phyloP scores from a whole-genome alignment of 2,113 vertebrate species.

The Nycticebus coucang region DNA sequence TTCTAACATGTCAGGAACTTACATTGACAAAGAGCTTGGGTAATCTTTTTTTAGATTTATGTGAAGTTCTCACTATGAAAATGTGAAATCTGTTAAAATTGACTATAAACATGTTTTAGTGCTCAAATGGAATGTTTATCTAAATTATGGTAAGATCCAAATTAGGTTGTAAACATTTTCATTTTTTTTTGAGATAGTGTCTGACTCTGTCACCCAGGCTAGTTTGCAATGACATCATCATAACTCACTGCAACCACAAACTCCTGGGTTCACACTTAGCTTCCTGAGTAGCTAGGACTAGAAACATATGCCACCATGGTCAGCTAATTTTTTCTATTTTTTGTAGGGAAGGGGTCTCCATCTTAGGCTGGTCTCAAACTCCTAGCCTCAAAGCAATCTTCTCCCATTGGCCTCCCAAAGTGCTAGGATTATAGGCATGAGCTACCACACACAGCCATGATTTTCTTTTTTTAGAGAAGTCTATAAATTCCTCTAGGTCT shows the following conservation, averaged over 20 bases:
- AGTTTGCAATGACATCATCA: no score
- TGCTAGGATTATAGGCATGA: no score
- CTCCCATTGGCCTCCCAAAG: no score
- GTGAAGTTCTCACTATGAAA: slow-evolving; percentile 18
- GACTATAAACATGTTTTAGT: slow-evolving; percentile 33
- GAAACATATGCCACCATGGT: no score
- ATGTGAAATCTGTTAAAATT: slow-evolving; percentile 30
- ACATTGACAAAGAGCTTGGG: not conserved
- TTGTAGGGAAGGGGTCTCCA: no score
- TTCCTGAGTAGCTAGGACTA: no score
- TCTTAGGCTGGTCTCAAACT: no score
- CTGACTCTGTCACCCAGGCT: no score
- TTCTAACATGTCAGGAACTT: not conserved
- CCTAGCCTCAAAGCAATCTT: no score
- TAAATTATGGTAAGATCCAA: slow-evolving; percentile 33
- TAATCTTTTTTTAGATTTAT: not conserved
- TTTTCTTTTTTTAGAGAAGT: slow-evolving; percentile 12
- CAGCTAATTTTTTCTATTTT: no score
- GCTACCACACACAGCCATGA: not conserved
- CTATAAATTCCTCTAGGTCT: not conserved
- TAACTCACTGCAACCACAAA: no score
- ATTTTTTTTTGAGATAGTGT: not conserved
- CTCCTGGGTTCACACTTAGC: no score
- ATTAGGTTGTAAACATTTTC: slow-evolving; percentile 42
- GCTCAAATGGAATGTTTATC: not conserved